phyloP scores from a whole-genome alignment of 2,113 vertebrate genomes.

The Ptilonorhynchus violaceus region DNA sequence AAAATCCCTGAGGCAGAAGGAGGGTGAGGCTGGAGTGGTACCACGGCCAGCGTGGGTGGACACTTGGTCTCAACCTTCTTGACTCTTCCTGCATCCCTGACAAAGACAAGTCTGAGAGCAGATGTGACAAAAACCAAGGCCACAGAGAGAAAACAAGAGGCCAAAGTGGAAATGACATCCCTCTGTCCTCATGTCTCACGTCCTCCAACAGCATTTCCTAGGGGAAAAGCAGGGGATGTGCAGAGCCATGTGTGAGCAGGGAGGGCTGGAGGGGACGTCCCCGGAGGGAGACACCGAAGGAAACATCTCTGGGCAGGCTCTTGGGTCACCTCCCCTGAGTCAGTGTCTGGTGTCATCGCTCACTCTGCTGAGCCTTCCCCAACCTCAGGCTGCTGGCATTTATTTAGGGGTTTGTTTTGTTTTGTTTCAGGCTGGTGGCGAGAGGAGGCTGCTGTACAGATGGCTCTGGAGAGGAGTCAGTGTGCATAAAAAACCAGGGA shows the following conservation, averaged over 20 bases:
- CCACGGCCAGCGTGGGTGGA: fast-evolving
- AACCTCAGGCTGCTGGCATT: background rate
- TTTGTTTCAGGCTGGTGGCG: background rate
- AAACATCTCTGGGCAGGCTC: background rate
- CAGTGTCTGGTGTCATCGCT: background rate
- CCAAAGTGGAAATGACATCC: background rate
- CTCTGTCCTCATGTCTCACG: background rate
- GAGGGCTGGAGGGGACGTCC: background rate
- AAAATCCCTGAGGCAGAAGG: background rate
- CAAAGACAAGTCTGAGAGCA: background rate
- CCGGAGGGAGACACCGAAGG: background rate
- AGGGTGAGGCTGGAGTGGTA: background rate
- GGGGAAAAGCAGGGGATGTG: background rate
- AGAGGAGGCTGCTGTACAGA: background rate
- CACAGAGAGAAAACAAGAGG: background rate
- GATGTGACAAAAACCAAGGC: background rate
- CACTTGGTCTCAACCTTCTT: background rate
- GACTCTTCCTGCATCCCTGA: background rate
- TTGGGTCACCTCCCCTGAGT: background rate
- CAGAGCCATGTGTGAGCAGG: background rate
- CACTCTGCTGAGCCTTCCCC: background rate
- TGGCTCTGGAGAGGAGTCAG: background rate
- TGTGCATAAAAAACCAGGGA: background rate
- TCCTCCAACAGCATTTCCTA: background rate
- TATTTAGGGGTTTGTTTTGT: background rate